These are phyloP conservation scores for Mesaphorura yosii DNA, from an alignment of 1,140 invertebrate genomes.

Conservation along the genomic window DNA sequence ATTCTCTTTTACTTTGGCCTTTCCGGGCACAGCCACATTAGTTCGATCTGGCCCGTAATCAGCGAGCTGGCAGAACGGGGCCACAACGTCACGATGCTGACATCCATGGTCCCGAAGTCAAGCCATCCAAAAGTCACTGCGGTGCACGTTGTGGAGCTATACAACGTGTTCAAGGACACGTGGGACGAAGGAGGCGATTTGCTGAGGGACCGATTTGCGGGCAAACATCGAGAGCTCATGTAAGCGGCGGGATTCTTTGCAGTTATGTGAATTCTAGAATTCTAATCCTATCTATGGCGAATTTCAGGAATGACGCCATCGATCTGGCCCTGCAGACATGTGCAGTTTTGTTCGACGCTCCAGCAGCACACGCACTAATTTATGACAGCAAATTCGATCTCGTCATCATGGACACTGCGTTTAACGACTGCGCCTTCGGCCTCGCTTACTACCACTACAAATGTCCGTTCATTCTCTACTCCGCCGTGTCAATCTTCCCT, in stretches of 20 bases:
- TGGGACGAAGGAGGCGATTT: too few species aligned
- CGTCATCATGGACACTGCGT: slow-evolving; percentile 25
- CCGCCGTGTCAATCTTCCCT: not conserved
- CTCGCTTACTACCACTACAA: slow-evolving; percentile 16
- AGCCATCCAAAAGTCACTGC: slow-evolving; percentile 12
- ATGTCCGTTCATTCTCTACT: slow-evolving; percentile 18
- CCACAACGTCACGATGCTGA: slow-evolving; percentile 16
- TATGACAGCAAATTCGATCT: slow-evolving; percentile 29
- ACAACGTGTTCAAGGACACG: too few species aligned
- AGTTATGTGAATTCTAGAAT: too few species aligned
- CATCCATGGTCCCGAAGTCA: slow-evolving; percentile 1
- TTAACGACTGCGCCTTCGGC: slow-evolving; percentile 28
- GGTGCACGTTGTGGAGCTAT: too few species aligned
- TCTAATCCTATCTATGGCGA: too few species aligned
- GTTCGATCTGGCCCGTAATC: slow-evolving; percentile 11
- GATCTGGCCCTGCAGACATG: too few species aligned
- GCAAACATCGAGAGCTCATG: too few species aligned
- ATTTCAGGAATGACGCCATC: too few species aligned
- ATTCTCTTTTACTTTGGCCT: slow-evolving; percentile 22
- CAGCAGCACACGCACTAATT: too few species aligned
- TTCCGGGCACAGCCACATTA: slow-evolving; percentile 13
- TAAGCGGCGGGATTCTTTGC: too few species aligned
- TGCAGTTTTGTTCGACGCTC: too few species aligned
- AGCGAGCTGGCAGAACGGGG: slow-evolving; percentile 1
- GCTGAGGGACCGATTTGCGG: too few species aligned